A percentile compares a stretch with the other conserved stretches of the same genome.
phyloP scores from a whole-genome alignment of 2,797 vertebrate genomes.

The Eleutherodactylus coqui region DNA sequence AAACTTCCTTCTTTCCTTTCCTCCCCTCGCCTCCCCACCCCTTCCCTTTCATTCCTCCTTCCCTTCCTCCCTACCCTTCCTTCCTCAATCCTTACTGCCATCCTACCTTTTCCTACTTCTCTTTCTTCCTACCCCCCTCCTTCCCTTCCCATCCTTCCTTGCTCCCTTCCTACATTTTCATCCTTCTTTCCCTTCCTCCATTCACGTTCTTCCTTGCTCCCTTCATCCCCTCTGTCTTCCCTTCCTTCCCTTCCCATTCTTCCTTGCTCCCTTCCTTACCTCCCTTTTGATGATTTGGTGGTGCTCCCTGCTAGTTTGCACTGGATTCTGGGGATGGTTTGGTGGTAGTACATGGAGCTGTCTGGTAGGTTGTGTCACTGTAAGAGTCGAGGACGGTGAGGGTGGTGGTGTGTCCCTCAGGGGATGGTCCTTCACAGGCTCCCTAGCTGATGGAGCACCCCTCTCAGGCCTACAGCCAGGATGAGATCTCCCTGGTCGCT shows the following conservation, averaged over 20 bases:
- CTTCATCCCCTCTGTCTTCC: accelerated
- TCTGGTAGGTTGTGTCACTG: too few relatives aligned
- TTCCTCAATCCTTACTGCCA: neutral
- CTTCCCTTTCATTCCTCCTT: neutral
- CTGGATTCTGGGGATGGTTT: neutral
- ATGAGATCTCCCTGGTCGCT: too few relatives aligned
- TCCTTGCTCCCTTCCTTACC: neutral
- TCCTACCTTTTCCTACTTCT: neutral
- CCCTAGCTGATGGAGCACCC: too few relatives aligned
- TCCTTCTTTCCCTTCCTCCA: too few relatives aligned
- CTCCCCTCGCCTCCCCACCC: neutral
- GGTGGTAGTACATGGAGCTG: too few relatives aligned
- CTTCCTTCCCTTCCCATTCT: accelerated
- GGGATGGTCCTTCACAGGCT: too few relatives aligned
- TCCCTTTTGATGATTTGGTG: too few relatives aligned
- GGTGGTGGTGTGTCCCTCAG: too few relatives aligned
- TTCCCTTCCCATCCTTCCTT: neutral
- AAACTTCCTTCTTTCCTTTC: neutral
- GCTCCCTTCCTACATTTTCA: too few relatives aligned
- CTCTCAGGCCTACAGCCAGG: too few relatives aligned
- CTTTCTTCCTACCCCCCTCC: neutral
- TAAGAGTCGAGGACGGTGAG: too few relatives aligned
- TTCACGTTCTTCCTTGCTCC: neutral
- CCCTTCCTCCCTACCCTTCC: neutral
- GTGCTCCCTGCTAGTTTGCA: neutral